Conservation (phyloP, 2,113 vertebrate genomes). For the Aythya baeri region DNA sequence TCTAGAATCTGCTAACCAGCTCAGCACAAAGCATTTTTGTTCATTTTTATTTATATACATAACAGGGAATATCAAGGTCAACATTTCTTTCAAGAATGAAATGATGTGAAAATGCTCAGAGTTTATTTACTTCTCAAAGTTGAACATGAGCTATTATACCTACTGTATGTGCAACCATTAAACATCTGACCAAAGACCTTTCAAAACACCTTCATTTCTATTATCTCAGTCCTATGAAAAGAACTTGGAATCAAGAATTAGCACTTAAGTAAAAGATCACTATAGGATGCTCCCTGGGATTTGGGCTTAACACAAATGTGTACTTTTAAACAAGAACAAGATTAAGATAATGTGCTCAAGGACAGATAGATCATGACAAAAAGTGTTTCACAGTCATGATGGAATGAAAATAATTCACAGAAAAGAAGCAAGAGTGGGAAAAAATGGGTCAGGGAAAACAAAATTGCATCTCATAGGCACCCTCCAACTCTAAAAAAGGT, state of each 20-base stretch:
- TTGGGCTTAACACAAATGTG: background rate
- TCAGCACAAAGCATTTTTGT: slow-evolving; percentile 31
- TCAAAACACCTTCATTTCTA: background rate
- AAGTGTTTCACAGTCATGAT: background rate
- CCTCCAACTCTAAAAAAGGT: background rate
- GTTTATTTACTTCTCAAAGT: slow-evolving; percentile 32
- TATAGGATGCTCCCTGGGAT: background rate
- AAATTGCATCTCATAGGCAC: background rate
- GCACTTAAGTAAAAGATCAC: background rate
- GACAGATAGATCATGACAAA: background rate
- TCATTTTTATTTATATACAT: slow-evolving; percentile 42
- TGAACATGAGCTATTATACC: background rate
- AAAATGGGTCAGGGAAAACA: background rate
- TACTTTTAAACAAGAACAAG: background rate
- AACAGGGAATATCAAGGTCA: slow-evolving; percentile 40
- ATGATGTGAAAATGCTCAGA: slow-evolving; percentile 15
- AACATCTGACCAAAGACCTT: slow-evolving; percentile 11
- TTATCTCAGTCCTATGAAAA: background rate
- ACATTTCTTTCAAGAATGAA: slow-evolving; percentile 30
- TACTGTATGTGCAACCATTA: background rate
- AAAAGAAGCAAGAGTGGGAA: background rate
- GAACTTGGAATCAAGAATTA: background rate
- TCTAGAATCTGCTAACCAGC: background rate
- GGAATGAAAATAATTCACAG: background rate
- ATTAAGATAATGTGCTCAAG: background rate